A percentile compares a stretch with the other conserved stretches of the same genome.
These are phyloP conservation scores for Nibea albiflora DNA, from an alignment of 2,113 vertebrate genomes.

Conservation along the genomic window DNA sequence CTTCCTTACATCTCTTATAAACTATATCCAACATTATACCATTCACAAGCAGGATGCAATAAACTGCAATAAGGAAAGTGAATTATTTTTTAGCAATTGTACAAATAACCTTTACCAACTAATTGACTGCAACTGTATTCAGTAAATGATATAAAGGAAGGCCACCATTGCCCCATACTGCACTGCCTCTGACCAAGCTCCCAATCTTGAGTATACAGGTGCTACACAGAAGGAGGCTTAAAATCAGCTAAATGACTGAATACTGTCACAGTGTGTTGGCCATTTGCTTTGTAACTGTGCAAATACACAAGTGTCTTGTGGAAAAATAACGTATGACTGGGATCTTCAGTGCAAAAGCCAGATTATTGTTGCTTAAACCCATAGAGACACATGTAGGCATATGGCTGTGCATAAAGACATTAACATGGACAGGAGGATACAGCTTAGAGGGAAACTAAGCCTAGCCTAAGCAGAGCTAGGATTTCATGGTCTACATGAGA, in stretches of 20 bases:
- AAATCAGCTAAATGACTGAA: slow-evolving; percentile 10
- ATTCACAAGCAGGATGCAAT: not conserved
- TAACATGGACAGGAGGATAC: not conserved
- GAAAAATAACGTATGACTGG: not conserved
- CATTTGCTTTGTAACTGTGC: slow-evolving; percentile 1
- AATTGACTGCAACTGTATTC: not conserved
- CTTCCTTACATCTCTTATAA: not conserved
- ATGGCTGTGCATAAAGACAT: not conserved
- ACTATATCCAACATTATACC: not conserved
- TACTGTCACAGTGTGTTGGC: not conserved
- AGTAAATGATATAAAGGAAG: not conserved
- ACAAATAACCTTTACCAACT: not conserved
- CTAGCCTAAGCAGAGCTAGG: not conserved
- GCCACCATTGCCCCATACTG: not conserved
- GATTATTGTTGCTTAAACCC: not conserved
- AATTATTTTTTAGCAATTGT: not conserved
- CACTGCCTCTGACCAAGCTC: not conserved
- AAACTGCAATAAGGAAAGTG: not conserved
- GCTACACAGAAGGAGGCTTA: not conserved
- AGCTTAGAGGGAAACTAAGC: slow-evolving; percentile 25
- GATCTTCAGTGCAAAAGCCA: slow-evolving; percentile 5
- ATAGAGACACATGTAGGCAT: not conserved
- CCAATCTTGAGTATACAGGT: not conserved
- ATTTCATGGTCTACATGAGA: not conserved
- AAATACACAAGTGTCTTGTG: not conserved